Base-by-base conservation (phyloP, 2,113 vertebrate genomes). In the Onychostoma macrolepis region DNA sequence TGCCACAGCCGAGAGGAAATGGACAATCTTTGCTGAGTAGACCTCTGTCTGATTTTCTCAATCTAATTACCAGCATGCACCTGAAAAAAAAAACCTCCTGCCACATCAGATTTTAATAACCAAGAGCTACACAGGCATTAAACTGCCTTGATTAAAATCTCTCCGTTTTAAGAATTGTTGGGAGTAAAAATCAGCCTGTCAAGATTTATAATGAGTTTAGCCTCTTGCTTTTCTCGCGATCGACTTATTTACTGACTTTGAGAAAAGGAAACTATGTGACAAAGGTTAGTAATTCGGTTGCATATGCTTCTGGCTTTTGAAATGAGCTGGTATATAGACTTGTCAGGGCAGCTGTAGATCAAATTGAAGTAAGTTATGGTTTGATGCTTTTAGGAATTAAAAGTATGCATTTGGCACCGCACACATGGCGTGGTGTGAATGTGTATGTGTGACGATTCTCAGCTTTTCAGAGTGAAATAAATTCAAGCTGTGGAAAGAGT, bases 381-480 rank as follows among this genome's bases (percentile, higher is more conserved):
- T 87, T 89, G 82, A 77, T 87, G 88, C 88, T 67, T 65, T 87
- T 75, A 71, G 80, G 71, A 87, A 89, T 85, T 85, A 85, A 56
- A 87, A 87, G 83, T 74, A 76, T 63, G 45, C 56, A 80, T 87
- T 87, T 82, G 76, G 77, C 84, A 82, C 85, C 17, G 36, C 2
- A 2, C 50, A 7, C 77, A 11, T 45, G 77, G 69, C 58, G n/a
- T 33, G 17, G 69, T 76, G 56, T 53, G 69, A 36, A 38, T 61
- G 43, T 58, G 45, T 81, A 78, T 80, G 19, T 43, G 74, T 69
- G 28, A 21, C 30, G 28, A 67, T 33, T 56, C 63, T 74, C 13
- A 67, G 38, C 78, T 75, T 89, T 87, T 80, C n/a, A 36, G 19
- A 82, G n/a, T 45, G 56, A 85, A 89, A 89, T 87, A 80, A 36